phyloP scores from a whole-genome alignment of 1,140 invertebrate genomes.

The Leptinotarsa texana region DNA sequence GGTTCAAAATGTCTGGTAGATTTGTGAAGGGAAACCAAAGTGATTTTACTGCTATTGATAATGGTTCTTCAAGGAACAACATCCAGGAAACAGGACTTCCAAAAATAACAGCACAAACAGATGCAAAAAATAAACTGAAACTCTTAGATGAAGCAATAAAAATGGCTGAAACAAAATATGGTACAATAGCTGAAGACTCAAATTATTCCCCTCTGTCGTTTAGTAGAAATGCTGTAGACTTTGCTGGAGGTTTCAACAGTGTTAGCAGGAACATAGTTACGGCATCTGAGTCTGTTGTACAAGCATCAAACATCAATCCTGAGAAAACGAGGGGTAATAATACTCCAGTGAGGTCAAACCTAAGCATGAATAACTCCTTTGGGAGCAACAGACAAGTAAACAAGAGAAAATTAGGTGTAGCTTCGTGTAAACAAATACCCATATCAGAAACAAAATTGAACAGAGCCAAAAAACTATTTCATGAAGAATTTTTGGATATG shows the following conservation, averaged over 20 bases:
- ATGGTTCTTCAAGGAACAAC: background rate
- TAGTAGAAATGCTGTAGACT: too few relatives aligned
- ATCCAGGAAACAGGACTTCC: background rate
- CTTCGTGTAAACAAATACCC: conserved; percentile 28
- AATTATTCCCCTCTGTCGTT: too few relatives aligned
- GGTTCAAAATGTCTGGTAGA: background rate
- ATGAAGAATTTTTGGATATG: conserved; percentile 32
- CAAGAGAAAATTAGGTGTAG: conserved; percentile 36
- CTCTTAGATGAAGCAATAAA: background rate
- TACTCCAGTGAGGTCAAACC: too few relatives aligned
- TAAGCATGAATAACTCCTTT: too few relatives aligned
- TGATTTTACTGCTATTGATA: background rate
- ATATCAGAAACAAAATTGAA: conserved; percentile 33
- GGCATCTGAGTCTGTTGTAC: conserved; percentile 30
- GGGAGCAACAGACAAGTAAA: background rate
- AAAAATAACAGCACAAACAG: background rate
- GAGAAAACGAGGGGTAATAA: conserved; percentile 33
- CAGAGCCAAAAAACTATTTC: conserved; percentile 43
- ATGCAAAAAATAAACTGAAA: conserved; percentile 13
- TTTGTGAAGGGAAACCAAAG: background rate
- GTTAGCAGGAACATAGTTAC: conserved; percentile 34
- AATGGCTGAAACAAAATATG: background rate
- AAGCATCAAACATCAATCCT: conserved; percentile 45
- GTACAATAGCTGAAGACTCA: background rate
- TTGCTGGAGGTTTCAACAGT: conserved; percentile 29